Evolutionary conservation across 2,888 invertebrate species (phyloP).

Genomic region (Abscondita cerata): DNA sequence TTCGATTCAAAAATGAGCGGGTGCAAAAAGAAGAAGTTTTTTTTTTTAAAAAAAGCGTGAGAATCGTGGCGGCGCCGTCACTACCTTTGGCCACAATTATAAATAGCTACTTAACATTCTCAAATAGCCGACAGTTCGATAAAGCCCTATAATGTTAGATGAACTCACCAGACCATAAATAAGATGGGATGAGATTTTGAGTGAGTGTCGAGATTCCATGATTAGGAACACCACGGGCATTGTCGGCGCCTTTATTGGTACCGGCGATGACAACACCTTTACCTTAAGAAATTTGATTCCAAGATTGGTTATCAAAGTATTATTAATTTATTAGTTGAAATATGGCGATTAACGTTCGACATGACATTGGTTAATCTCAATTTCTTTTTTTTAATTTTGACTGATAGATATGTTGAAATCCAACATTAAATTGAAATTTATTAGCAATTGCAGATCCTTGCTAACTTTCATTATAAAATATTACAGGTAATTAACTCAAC

Average conservation of each 20-base stretch:
- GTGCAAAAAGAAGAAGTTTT: slow-evolving; percentile 31
- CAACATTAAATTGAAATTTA: no score
- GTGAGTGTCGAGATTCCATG: slow-evolving; percentile 55
- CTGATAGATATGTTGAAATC: no score
- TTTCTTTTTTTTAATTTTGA: no score
- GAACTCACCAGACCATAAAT: slow-evolving; percentile 56
- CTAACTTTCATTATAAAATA: no score
- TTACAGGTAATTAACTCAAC: no score
- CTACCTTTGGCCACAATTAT: slow-evolving; percentile 53
- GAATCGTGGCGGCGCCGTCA: slow-evolving; percentile 49
- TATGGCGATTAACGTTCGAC: slow-evolving; percentile 22
- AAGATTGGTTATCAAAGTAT: slow-evolving; percentile 45
- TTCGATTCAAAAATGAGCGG: slow-evolving; percentile 39
- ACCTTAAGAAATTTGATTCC: slow-evolving; percentile 50
- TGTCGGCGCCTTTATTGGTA: slow-evolving; percentile 51
- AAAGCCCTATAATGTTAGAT: slow-evolving; percentile 54
- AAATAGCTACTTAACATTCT: slow-evolving; percentile 58
- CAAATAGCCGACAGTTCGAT: slow-evolving; percentile 53
- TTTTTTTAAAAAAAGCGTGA: slow-evolving; percentile 48
- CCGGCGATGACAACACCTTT: slow-evolving; percentile 50
- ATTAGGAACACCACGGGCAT: slow-evolving; percentile 50
- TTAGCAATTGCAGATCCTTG: no score
- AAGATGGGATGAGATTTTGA: slow-evolving; percentile 57
- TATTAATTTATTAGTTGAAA: slow-evolving; percentile 34
- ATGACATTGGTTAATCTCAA: neutral